A percentile compares a stretch with the other conserved stretches of the same genome.
Evolutionary conservation across 2,888 invertebrate species (phyloP).

Genomic region (Litoditis marina): DNA sequence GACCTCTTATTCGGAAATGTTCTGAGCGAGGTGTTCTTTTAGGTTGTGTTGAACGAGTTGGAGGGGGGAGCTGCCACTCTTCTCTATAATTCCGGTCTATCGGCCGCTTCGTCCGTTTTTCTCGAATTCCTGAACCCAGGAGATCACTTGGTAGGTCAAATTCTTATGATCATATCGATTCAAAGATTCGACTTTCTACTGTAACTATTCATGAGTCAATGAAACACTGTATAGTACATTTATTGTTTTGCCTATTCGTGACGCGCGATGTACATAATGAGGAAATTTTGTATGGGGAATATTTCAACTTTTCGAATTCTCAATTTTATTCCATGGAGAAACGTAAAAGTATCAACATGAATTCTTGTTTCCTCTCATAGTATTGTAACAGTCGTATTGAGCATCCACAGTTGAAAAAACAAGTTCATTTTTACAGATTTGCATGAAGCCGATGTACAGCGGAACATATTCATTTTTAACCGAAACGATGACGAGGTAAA

Average conservation of each 20-base stretch:
- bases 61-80: slow-evolving; percentile 44
- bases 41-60: slow-evolving; percentile 34
- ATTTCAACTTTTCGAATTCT: no score
- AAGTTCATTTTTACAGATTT: slow-evolving; percentile 49
- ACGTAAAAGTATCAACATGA: slow-evolving; percentile 1
- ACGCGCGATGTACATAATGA: no score
- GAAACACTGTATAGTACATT: neutral
- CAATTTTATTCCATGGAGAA: no score
- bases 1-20: no score
- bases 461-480: slow-evolving; percentile 57
- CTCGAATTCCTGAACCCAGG: slow-evolving; percentile 62
- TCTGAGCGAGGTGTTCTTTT: no score
- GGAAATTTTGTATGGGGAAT: no score
- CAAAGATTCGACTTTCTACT: no score
- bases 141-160: slow-evolving; percentile 58
- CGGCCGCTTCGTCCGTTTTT: slow-evolving; percentile 60
- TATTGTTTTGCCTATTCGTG: neutral
- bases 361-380: neutral
- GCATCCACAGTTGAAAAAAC: no score
- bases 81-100: slow-evolving; percentile 43
- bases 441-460: slow-evolving; percentile 60
- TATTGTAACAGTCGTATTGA: neutral
- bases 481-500: slow-evolving; percentile 53
- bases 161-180: no score
- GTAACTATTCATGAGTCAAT: neutral